Base-by-base conservation (phyloP, 2,888 invertebrate species). In the Drosophila demipolita region DNA sequence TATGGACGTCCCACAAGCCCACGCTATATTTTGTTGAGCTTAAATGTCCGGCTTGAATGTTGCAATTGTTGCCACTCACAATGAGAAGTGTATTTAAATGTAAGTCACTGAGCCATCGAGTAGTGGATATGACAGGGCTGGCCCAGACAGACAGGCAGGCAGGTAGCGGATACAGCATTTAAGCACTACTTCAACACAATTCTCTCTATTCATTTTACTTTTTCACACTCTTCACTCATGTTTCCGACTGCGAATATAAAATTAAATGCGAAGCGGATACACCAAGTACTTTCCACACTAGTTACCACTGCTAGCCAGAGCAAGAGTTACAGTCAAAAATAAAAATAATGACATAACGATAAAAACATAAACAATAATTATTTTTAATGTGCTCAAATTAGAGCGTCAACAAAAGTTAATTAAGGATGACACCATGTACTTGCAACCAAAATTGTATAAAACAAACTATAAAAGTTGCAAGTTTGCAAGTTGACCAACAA, bases 351-450 rank as follows among this genome's bases (percentile, higher is more conserved):
- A 70, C 58, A 71, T 60, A 67, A 58, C 42, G 42, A 55, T 40
- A 54, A 59, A 54, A 59, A 45, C 52, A 42, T 55, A 57, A 65
- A 61, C 52, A 70, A 66, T 64, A 73, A 75, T 80, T 80, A 75
- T 57, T 58, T 74, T 76, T 80, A 74, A 75, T 78, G 78, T 75
- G 66, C 45, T 61, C 67, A 80, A 80, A 80, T 80, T 75, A 80
- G 80, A 69, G 69, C 80, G 66, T 64, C 66, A 29, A 58, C 58
- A 32, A 36, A 52, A 40, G 15, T 45, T 9, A 20, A 26, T 35
- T 50, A 40, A 29, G 69, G 61, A 45, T 42, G 54, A 29, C 11
- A 42, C 53, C 49, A 38, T 23, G 36, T 26, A 54, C 23, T 23
- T 54, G 33, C n/a, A 52, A 52, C 32, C 15, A 1, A 26, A 57